Conservation (phyloP, 1,140 invertebrate genomes). For the Drosophila serrata region DNA sequence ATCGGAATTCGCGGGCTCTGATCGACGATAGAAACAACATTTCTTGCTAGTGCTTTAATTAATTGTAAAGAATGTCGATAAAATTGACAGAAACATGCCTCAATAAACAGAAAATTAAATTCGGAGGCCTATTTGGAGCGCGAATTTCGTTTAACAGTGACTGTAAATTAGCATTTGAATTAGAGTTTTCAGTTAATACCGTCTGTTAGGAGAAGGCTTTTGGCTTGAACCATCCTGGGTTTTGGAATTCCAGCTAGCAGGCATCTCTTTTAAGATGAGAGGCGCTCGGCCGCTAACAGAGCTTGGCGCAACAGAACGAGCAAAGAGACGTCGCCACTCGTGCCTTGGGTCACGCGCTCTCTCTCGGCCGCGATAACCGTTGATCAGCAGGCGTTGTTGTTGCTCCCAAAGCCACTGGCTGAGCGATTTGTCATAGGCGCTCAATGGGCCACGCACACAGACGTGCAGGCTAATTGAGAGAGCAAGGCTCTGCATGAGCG, state of each 20-base stretch:
- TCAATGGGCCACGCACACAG: slow-evolving; percentile 61
- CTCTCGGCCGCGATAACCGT: slow-evolving; percentile 23
- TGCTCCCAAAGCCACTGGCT: slow-evolving; percentile 40
- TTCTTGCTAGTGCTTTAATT: not conserved
- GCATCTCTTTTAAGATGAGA: not conserved
- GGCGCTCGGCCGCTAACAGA: not conserved
- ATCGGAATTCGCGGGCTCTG: slow-evolving; percentile 6
- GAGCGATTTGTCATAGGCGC: slow-evolving; percentile 63
- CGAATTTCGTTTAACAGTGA: not conserved
- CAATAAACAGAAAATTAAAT: not conserved
- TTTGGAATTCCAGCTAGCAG: not conserved
- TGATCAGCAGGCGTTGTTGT: slow-evolving; percentile 33
- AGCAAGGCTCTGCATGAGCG: slow-evolving; percentile 55
- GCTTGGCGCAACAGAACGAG: not conserved
- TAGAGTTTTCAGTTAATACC: not conserved
- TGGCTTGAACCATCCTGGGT: not conserved
- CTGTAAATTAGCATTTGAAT: not conserved
- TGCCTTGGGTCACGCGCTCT: slow-evolving; percentile 60
- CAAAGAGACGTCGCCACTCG: slow-evolving; percentile 17
- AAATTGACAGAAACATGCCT: too few species aligned
- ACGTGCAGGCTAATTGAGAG: slow-evolving; percentile 55
- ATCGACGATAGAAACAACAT: not conserved
- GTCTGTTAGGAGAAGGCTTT: not conserved
- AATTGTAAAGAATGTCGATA: not conserved
- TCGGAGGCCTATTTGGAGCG: too few species aligned